Percentiles rank a stretch among this genome's conserved stretches.
phyloP scores from a whole-genome alignment of 2,888 invertebrate species.

The Caenorhabditis sp. region DNA sequence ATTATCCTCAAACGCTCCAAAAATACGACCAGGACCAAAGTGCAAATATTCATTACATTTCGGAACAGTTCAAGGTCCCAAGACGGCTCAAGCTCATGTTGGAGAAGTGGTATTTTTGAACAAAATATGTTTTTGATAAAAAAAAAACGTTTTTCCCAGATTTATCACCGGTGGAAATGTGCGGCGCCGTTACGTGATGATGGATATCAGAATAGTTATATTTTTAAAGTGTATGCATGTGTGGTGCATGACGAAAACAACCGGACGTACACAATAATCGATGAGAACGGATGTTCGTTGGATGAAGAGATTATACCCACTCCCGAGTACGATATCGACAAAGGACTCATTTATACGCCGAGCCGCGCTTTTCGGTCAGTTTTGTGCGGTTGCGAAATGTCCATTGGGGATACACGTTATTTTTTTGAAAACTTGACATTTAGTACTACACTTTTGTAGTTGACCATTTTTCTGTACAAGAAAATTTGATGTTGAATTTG shows the following conservation, averaged over 20 bases:
- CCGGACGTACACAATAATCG: conserved; percentile 60
- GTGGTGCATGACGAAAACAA: conserved; percentile 59
- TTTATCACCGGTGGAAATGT: conserved; percentile 64
- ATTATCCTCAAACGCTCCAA: conserved; percentile 14
- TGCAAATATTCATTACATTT: conserved; percentile 63
- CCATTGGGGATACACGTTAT: no score
- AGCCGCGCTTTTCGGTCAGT: conserved; percentile 60
- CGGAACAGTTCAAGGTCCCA: conserved; percentile 47
- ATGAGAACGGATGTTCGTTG: conserved; percentile 65
- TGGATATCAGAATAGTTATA: conserved; percentile 4
- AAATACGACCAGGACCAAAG: conserved; percentile 51
- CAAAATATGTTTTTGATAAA: neutral
- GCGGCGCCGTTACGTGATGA: conserved; percentile 4
- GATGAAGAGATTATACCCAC: conserved; percentile 67
- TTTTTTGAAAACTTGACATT: no score
- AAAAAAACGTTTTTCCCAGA: conserved; percentile 30
- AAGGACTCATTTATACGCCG: conserved; percentile 59
- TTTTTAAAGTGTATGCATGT: conserved; percentile 64
- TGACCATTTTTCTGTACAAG: no score
- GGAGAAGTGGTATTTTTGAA: conserved; percentile 52
- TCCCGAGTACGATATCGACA: conserved; percentile 58
- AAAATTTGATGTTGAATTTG: no score
- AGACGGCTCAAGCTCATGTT: conserved; percentile 52
- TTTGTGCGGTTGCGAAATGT: no score
- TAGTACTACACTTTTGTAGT: no score